A percentile compares a stretch with the other conserved stretches of the same genome.
Conservation (phyloP, 2,113 vertebrate genomes). For the human region DNA sequence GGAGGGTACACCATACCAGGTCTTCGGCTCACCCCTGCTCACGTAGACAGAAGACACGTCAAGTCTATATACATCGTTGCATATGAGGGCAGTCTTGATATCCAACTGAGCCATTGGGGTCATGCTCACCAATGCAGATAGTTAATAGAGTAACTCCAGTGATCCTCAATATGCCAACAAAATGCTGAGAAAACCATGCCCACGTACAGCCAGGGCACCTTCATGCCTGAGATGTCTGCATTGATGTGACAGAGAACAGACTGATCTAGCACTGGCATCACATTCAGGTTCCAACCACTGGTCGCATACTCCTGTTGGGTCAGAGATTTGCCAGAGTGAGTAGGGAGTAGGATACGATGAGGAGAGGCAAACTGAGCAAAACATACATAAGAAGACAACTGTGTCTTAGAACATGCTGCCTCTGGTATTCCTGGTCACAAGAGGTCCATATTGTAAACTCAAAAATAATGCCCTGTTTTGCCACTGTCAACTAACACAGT, state of each 20-base stretch:
- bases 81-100: background rate
- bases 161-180: constrained; percentile 97
- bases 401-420: background rate
- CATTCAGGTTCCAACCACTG: background rate
- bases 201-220: constrained; percentile 96
- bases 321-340: background rate
- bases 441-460: background rate
- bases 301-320: background rate
- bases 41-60: background rate
- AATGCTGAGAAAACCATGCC: constrained; percentile 97
- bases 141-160: constrained; percentile 98
- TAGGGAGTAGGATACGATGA: background rate
- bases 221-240: constrained; percentile 96
- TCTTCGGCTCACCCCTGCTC: constrained; percentile 93
- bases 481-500: background rate
- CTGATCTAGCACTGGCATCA: constrained; percentile 85
- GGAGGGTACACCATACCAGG: constrained; percentile 94
- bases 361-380: background rate
- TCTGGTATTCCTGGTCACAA: background rate
- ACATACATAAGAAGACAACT: background rate
- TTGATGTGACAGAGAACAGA: constrained; percentile 95
- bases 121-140: constrained; percentile 91
- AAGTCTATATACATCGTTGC: background rate
- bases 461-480: too few species aligned
- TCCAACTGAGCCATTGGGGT: background rate